phyloP scores from a whole-genome alignment of 2,797 vertebrate species.

The Champsocephalus esox region DNA sequence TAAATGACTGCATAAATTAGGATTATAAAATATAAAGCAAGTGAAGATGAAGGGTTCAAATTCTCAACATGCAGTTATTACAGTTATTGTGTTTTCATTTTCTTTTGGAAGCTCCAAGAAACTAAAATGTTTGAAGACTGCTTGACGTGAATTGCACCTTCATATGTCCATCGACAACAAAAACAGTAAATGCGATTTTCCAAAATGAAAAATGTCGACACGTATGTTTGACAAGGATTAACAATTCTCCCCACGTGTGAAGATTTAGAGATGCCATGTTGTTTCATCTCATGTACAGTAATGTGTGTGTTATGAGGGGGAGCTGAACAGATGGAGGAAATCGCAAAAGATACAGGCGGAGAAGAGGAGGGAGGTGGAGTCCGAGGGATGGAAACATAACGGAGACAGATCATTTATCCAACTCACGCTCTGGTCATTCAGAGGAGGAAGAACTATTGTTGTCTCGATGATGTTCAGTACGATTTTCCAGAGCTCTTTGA shows the following conservation, averaged over 20 bases:
- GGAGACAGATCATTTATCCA: constrained; percentile 41
- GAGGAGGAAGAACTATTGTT: constrained; percentile 94
- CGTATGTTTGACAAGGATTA: constrained; percentile 5
- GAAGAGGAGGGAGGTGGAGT: constrained; percentile 25
- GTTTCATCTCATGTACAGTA: constrained; percentile 42
- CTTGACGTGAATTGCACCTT: constrained; percentile 16
- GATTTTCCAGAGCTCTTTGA: constrained; percentile 98
- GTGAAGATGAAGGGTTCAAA: background rate
- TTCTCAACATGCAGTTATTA: background rate
- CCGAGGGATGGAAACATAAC: constrained; percentile 19
- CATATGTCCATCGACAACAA: background rate
- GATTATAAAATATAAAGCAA: background rate
- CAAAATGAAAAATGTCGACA: constrained; percentile 31
- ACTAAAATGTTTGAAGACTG: background rate
- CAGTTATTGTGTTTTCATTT: background rate
- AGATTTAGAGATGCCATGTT: constrained; percentile 28
- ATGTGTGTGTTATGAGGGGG: constrained; percentile 32
- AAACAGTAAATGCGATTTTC: background rate
- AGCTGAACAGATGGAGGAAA: constrained; percentile 52
- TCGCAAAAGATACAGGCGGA: constrained; percentile 39
- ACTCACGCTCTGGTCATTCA: constrained; percentile 96
- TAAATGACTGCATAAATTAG: background rate
- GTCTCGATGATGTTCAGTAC: constrained; percentile 96
- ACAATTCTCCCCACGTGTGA: background rate
- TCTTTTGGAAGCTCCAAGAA: background rate